Conservation (phyloP, 2,888 invertebrate species). For the Nesidiocoris tenuis region DNA sequence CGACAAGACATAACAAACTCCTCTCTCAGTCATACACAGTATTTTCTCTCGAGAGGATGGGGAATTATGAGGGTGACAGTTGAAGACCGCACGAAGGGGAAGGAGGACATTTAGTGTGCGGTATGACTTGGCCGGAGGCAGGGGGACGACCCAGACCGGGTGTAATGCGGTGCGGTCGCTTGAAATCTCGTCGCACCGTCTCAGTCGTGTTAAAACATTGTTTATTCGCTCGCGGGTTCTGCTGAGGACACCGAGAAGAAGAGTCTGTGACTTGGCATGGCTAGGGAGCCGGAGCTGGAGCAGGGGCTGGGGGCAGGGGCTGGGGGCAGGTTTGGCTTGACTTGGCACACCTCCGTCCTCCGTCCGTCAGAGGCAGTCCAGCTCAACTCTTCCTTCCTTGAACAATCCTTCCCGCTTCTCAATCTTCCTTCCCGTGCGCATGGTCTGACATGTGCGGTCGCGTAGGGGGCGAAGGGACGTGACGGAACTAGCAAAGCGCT, state of each 20-base stretch:
- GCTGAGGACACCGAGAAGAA: background rate
- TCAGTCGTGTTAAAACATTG: constrained; percentile 41
- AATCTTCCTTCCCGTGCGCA: background rate
- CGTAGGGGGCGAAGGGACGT: too few species aligned
- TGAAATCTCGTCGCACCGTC: background rate
- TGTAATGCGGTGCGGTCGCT: constrained; percentile 38
- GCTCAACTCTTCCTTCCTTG: background rate
- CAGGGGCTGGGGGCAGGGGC: background rate
- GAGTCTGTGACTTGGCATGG: background rate
- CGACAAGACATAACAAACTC: constrained; percentile 3
- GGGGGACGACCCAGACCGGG: constrained; percentile 6
- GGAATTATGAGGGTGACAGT: constrained; percentile 35
- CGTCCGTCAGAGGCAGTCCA: constrained; percentile 19
- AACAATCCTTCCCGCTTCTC: background rate
- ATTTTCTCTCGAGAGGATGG: background rate
- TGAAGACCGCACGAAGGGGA: constrained; percentile 42
- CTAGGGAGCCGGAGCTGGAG: background rate
- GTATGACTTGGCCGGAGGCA: background rate
- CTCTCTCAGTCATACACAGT: background rate
- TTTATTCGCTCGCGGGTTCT: constrained; percentile 32
- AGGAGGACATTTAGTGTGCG: background rate
- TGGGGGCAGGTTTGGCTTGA: constrained; percentile 6
- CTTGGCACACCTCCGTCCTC: constrained; percentile 39
- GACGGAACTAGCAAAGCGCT: too few species aligned
- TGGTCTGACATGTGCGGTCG: too few species aligned